Base-by-base conservation (phyloP, 1,140 invertebrate species). In the Parapsyche elsis region DNA sequence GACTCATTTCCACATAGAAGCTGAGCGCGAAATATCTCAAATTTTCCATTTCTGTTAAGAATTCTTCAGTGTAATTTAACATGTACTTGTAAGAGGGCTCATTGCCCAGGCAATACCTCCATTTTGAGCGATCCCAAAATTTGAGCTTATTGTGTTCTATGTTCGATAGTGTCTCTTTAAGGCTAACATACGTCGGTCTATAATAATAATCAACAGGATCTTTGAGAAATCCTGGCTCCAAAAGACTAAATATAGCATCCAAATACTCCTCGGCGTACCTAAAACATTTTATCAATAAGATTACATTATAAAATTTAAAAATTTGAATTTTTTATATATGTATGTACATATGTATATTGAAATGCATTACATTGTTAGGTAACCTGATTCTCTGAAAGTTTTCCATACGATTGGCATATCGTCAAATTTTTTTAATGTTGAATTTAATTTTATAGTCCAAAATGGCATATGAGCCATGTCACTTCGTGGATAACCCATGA, bases 341-440 rank as follows among this genome's bases (percentile, higher is more conserved):
- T n/a, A n/a, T n/a, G n/a, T n/a, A n/a, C n/a, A n/a, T n/a, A n/a
- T n/a, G n/a, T 49, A 12, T 49, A 74, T 49, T 46, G 10, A 76
- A 61, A 46, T 19, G 0, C 30, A 67, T 79, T 82, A 83, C 83
- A 82, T 76, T 0, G 94, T 94, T 0, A 90, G 86, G 83, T 93
- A 94, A 0, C 91, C 90, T 2, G 88, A 84, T 16, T 90, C 84
- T 30, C 88, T 88, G 79, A 91, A 94, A 26, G 90, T 86, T 67
- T 92, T 91, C 93, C 93, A 94, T 2, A 94, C 85, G 75, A 94
- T 91, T 1, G 92, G 90, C 83, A 93, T 94, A 0, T 87, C 84
- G 84, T 94, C 93, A 81, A 92, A 94, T 14, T 88, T 85, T 9
- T 86, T 86, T 16, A 81, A 73, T 1, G 85, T 84, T 0, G 84